phyloP scores from a whole-genome alignment of 2,888 invertebrate genomes.

The Augochlorella aurata region DNA sequence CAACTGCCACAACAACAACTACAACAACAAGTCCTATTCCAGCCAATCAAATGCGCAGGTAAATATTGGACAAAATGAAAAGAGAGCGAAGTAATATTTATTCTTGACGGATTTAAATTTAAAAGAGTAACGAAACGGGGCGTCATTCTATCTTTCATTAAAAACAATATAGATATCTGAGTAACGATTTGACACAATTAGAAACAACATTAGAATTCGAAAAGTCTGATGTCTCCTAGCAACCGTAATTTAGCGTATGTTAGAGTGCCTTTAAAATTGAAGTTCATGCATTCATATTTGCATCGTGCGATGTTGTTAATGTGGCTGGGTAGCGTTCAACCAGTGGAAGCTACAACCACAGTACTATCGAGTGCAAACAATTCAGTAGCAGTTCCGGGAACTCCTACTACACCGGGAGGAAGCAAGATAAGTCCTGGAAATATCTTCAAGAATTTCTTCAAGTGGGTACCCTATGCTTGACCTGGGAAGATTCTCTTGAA shows the following conservation, averaged over 20 bases:
- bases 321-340: constrained; percentile 77
- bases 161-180: not conserved
- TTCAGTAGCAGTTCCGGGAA: constrained; percentile 83
- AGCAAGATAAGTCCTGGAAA: constrained; percentile 92
- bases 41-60: constrained; percentile 81
- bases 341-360: constrained; percentile 77
- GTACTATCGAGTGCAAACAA: constrained; percentile 77
- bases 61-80: constrained; percentile 48
- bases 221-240: not conserved
- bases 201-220: not conserved
- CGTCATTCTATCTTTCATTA: not conserved
- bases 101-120: constrained; percentile 13
- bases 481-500: constrained; percentile 70
- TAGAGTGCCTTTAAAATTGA: constrained; percentile 43
- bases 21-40: constrained; percentile 83
- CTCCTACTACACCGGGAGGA: constrained; percentile 85
- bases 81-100: constrained; percentile 8
- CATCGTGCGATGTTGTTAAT: constrained; percentile 64
- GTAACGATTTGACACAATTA: not conserved
- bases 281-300: constrained; percentile 54
- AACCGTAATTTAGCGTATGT: constrained; percentile 29
- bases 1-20: constrained; percentile 82
- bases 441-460: constrained; percentile 98
- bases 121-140: not conserved
- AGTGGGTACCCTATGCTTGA: constrained; percentile 86